These are phyloP conservation scores for Erythrocercus mccallii DNA, from an alignment of 2,113 vertebrate species.

Conservation along the genomic window DNA sequence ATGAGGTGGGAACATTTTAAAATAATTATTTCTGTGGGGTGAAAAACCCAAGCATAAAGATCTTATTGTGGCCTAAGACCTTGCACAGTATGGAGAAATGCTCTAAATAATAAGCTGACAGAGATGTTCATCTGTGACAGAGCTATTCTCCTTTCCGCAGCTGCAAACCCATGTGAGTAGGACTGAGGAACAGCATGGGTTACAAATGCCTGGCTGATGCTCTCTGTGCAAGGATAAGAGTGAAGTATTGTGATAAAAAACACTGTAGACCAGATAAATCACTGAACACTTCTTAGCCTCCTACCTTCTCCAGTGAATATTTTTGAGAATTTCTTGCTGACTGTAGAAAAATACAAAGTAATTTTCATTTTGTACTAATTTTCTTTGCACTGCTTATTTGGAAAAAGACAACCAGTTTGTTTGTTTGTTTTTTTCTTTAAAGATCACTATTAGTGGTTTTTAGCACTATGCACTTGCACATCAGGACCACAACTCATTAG, in stretches of 20 bases:
- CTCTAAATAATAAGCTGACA: not conserved
- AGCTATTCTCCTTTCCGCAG: not conserved
- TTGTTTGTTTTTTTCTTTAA: not conserved
- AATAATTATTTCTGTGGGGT: not conserved
- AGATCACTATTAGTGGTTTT: not conserved
- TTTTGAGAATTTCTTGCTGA: not conserved
- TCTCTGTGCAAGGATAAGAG: not conserved
- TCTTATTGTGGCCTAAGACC: not conserved
- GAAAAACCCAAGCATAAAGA: not conserved
- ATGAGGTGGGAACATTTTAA: not conserved
- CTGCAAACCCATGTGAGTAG: not conserved
- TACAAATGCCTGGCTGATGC: not conserved
- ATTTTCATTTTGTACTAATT: not conserved
- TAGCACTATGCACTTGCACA: not conserved
- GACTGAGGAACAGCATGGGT: not conserved
- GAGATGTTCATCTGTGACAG: not conserved
- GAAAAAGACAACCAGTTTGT: not conserved
- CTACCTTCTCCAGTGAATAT: not conserved
- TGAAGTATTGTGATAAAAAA: not conserved
- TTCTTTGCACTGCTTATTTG: not conserved
- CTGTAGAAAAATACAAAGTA: not conserved
- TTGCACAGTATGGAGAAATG: not conserved
- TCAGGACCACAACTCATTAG: not conserved
- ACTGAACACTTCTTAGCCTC: not conserved
- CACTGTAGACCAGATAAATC: not conserved